A percentile compares a stretch with the other conserved stretches of the same genome.
phyloP scores from a whole-genome alignment of 92 coral and sea anemone genomes.

The Heliopora coerulea region DNA sequence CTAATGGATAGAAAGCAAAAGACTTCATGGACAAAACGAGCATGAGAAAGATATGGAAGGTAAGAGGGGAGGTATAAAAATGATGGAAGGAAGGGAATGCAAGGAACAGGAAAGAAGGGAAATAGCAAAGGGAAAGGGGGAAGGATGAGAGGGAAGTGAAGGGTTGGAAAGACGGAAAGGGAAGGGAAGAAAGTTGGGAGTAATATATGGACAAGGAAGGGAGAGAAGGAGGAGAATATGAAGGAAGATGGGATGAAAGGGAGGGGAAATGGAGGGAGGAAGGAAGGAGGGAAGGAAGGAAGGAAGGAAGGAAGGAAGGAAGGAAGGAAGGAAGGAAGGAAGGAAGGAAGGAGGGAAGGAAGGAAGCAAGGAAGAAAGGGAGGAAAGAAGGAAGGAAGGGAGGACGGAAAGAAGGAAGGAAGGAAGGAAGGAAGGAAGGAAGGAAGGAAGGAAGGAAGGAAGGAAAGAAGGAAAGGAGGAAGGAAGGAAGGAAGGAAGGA shows the following conservation, averaged over 20 bases:
- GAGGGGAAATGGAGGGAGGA: not conserved
- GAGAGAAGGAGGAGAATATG: no score
- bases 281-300: no score
- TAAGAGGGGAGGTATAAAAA: not conserved
- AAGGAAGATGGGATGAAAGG: not conserved
- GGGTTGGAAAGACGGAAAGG: no score
- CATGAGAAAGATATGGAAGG: no score
- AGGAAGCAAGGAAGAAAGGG: not conserved
- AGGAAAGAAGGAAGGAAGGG: not conserved
- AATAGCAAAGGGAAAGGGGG: no score
- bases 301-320: not conserved
- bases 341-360: not conserved
- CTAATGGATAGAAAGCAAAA: conserved; percentile 44
- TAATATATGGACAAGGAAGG: no score
- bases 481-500: not conserved
- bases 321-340: not conserved
- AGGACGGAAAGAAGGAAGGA: not conserved
- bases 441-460: not conserved
- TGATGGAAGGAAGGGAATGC: no score
- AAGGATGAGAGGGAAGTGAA: no score
- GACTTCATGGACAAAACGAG: no score
- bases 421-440: not conserved
- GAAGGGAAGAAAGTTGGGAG: no score
- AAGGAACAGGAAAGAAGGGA: no score
- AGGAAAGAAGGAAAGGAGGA: conserved; percentile 1